Conservation (phyloP, 2,888 invertebrate species). For the Drosophila planitibia region DNA sequence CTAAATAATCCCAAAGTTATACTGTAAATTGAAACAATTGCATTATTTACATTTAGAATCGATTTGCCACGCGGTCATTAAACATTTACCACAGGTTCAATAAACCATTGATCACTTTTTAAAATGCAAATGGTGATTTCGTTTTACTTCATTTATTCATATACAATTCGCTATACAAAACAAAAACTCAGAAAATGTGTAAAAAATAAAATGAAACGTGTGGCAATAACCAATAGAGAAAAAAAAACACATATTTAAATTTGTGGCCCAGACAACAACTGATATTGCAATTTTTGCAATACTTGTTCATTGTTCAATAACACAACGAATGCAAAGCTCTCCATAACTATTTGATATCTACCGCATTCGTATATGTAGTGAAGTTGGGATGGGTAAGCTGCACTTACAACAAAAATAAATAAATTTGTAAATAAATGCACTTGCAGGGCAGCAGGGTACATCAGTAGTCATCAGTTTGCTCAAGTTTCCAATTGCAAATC, state of each 20-base stretch:
- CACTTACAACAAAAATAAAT: background rate
- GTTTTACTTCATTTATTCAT: constrained; percentile 16
- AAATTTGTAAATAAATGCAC: background rate
- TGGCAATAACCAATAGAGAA: constrained; percentile 11
- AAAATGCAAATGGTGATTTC: constrained; percentile 38
- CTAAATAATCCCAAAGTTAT: constrained; percentile 9
- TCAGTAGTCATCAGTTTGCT: background rate
- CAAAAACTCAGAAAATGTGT: constrained; percentile 32
- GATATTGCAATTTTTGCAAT: constrained; percentile 18
- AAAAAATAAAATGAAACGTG: constrained; percentile 28
- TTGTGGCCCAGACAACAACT: constrained; percentile 21
- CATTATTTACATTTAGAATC: constrained; percentile 15
- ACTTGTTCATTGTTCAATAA: background rate
- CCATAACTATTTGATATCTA: too few species aligned
- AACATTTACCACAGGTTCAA: constrained; percentile 52
- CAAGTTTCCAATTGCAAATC: background rate
- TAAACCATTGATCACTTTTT: constrained; percentile 45
- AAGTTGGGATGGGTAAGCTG: background rate
- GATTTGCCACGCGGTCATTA: constrained; percentile 13
- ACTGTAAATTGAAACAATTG: constrained; percentile 7
- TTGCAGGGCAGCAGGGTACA: background rate
- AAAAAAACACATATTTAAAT: constrained; percentile 36
- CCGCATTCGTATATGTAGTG: background rate
- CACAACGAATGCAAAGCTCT: background rate
- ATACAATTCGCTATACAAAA: constrained; percentile 32